Evolutionary conservation across 2,888 invertebrate genomes (phyloP), one percentile per base, ranked within the genome.

Genomic region (Leptinotarsa haldemani): DNA sequence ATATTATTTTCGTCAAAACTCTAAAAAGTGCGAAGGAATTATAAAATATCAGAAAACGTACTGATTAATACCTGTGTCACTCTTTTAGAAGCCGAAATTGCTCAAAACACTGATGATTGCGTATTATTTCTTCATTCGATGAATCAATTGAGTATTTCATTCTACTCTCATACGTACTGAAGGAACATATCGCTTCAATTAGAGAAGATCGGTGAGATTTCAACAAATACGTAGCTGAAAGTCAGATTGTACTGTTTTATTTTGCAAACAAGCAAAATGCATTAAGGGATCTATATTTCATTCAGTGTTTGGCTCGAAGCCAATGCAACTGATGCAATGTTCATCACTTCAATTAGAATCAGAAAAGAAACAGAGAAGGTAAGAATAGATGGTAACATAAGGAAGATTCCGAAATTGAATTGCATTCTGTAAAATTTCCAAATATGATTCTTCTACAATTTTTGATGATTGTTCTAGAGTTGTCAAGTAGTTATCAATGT

Each of bases 201-300:
- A 40, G 30, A 40, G 7, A 30, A 30, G 9, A n/a, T 61, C 9
- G 12, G 48, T 66, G 56, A 74, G 58, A 65, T 65, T 61, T 70
- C 67, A 50, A 22, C 74, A 66, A 58, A 66, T 70, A 52, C 25
- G 65, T 66, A 66, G 52, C 66, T 70, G 65, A 70, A 70, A 72
- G 52, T 22, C 15, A n/a, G 30, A 52, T 64, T 25, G 67, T 72
- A 68, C 64, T 68, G 63, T 72, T 76, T 76, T 70, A 56, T 76
- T 40, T 69, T 70, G 70, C 58, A 65, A 66, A 77, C 77, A 75
- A 63, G 74, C 50, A 65, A 78, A 78, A 72, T 75, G 71, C 76
- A 77, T 78, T 78, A 69, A 73, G 74, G 74, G 68, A 78, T 76
- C 66, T 75, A 67, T 69, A 70, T 71, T 73, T 70, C 65, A 53